Evolutionary conservation across 2,888 invertebrate genomes (phyloP), one percentile per base, ranked within the genome.

Genomic region (Antheraea yamamai): DNA sequence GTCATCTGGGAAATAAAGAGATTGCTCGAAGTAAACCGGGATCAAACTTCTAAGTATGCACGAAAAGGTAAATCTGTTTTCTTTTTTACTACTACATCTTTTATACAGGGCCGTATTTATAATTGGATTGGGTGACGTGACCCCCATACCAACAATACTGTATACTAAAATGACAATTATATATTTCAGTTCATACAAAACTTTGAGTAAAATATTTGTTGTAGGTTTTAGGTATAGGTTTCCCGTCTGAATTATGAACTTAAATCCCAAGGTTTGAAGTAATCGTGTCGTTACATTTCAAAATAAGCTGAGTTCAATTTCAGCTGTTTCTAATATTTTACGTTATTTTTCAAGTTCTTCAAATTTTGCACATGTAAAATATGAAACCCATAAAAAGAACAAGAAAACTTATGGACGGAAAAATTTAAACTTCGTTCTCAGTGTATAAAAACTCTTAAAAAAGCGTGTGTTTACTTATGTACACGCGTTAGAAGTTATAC

Each of bases 1-100:
- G 39, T 70, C 70, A 70, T 70, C 39, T 70, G 70, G 70, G 70
- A 70, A 70, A 70, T 70, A 39, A 70, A 39, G 70, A 70, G 70
- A 70, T 70, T 70, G 39, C 70, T 70, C n/a, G 39, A 70, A 39
- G 70, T 70, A n/a, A 70, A 39, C 70, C n/a, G 70, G 39, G 70
- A 70, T 70, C 70, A 70, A 70, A 70, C 39, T 70, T 70, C 70
- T 70, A 39, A 70, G 39, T 70, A 70, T 70, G 20, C 68, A 35
- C 68, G 35, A 70, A 70, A 70, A 66, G 35, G 39, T 64, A 70
- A 70, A 70, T 70, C 39, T 70, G 70, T 70, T 70, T 70, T 70
- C 70, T 70, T 39, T 39, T 70, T 70, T 70, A 70, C n/a, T 39
- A 70, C 70, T 14, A 70, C 1, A 39, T 39, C n/a, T 70, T 16